Evolutionary conservation across 2,797 vertebrate genomes (phyloP).

Genomic region (Fringilla coelebs): DNA sequence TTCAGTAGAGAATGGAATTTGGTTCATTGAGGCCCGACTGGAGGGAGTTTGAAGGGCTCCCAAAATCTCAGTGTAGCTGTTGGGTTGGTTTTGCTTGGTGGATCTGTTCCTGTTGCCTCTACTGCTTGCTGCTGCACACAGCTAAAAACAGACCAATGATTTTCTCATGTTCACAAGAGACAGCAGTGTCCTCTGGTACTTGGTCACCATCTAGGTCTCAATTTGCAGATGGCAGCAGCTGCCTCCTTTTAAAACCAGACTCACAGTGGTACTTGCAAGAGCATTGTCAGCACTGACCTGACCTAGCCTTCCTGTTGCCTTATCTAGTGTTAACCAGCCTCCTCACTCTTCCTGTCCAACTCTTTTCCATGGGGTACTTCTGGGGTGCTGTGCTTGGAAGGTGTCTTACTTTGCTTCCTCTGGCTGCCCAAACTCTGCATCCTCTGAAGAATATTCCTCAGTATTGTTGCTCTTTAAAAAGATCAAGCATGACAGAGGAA

Average conservation of each 20-base stretch:
- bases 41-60: background rate
- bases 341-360: background rate
- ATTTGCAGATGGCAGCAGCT: constrained; percentile 24
- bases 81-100: background rate
- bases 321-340: background rate
- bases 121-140: background rate
- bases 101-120: background rate
- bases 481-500: background rate
- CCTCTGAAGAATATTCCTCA: background rate
- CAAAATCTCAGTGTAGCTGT: background rate
- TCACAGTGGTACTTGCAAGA: background rate
- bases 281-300: background rate
- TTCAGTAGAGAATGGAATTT: background rate
- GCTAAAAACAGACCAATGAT: background rate
- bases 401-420: background rate
- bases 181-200: background rate
- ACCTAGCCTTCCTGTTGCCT: background rate
- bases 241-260: background rate
- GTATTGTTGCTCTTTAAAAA: background rate
- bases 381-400: background rate
- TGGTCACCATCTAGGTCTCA: background rate
- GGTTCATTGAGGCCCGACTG: background rate
- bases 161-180: background rate
- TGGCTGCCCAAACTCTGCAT: background rate
- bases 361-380: background rate